These are phyloP conservation scores for Lepus europaeus DNA, from an alignment of 2,113 vertebrate genomes.

Conservation along the genomic window DNA sequence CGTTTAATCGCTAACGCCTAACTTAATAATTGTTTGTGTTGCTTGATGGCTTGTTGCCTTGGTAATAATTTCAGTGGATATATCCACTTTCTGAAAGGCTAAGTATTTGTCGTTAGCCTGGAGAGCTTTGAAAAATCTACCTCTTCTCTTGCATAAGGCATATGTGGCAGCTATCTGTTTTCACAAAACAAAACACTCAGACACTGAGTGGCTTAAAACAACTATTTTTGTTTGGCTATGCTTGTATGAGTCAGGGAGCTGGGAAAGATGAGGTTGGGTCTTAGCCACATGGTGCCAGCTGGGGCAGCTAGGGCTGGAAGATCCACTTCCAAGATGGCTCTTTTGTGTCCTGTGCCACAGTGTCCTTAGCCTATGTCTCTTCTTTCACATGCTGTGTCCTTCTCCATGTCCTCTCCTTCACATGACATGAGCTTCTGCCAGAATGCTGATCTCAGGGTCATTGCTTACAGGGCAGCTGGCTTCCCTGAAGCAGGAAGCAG, in stretches of 20 bases:
- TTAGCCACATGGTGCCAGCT: no score
- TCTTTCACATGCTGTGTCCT: not conserved
- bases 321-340: not conserved
- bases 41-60: not conserved
- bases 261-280: not conserved
- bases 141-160: not conserved
- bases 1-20: not conserved
- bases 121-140: conserved; percentile 24
- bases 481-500: conserved; percentile 12
- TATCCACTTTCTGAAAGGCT: conserved; percentile 2
- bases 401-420: not conserved
- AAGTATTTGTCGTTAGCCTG: conserved; percentile 23
- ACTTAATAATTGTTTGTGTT: not conserved
- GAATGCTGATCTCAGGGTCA: not conserved
- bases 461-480: not conserved
- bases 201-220: not conserved
- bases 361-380: not conserved
- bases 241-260: not conserved
- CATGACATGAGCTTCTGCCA: not conserved
- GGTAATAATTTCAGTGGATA: conserved; percentile 24
- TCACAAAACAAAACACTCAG: conserved; percentile 8
- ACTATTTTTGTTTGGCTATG: not conserved
- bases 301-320: not conserved
- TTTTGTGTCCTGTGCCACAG: not conserved
- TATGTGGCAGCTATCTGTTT: conserved; percentile 8